Percentiles rank a stretch among this genome's conserved stretches.
These are phyloP conservation scores for Macrophya annulata DNA, from an alignment of 2,888 invertebrate species.

Conservation along the genomic window DNA sequence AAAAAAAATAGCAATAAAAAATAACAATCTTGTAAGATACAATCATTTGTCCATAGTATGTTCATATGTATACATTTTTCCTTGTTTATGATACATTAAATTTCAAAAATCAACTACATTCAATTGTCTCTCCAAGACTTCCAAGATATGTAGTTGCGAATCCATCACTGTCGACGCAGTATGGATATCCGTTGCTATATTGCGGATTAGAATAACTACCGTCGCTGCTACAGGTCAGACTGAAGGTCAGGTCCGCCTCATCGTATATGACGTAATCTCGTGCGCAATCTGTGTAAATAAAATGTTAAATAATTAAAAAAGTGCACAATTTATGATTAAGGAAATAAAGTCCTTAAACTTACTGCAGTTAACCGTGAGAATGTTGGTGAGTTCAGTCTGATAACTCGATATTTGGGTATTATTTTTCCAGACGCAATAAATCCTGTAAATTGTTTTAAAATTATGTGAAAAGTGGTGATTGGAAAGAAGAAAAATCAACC, in stretches of 20 bases:
- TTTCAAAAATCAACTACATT: neutral
- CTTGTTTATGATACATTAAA: neutral
- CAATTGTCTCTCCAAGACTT: conserved; percentile 51
- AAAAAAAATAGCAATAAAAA: neutral
- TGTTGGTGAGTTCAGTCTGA: conserved; percentile 78
- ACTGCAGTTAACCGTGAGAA: conserved; percentile 82
- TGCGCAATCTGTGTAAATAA: conserved; percentile 15
- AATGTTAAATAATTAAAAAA: conserved; percentile 52
- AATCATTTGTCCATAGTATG: neutral
- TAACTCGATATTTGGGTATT: conserved; percentile 82
- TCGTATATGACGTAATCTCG: conserved; percentile 64
- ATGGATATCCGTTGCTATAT: conserved; percentile 79
- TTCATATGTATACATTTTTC: neutral
- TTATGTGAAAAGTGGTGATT: neutral
- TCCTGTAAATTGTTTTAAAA: conserved; percentile 78
- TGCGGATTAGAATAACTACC: conserved; percentile 84
- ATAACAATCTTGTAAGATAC: neutral
- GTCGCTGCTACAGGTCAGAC: conserved; percentile 80
- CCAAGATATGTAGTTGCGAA: conserved; percentile 77
- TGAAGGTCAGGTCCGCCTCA: conserved; percentile 80
- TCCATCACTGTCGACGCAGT: conserved; percentile 84
- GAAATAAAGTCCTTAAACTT: conserved; percentile 75
- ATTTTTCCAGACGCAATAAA: conserved; percentile 84
- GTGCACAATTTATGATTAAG: conserved; percentile 51
- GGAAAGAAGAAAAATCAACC: neutral